Percentiles rank a stretch among this genome's conserved stretches.
Conservation (phyloP, 2,888 invertebrate species). For the Cerceris rybyensis region DNA sequence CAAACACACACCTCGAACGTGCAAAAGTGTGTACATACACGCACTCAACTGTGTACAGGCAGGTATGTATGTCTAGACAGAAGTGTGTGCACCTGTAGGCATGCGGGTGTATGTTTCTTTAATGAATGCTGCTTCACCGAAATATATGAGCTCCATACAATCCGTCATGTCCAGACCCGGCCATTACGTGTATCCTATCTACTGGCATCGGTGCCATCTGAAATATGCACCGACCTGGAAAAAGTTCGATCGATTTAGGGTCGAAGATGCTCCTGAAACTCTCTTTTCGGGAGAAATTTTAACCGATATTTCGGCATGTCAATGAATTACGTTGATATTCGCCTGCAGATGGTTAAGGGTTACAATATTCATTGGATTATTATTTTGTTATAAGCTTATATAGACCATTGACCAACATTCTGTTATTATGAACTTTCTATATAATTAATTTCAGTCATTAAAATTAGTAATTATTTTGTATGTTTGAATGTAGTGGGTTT, state of each 20-base stretch:
- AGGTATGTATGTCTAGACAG: not conserved
- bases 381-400: no score
- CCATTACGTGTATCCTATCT: constrained; percentile 58
- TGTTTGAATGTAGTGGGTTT: no score
- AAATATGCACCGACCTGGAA: constrained; percentile 60
- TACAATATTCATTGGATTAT: no score
- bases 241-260: constrained; percentile 53
- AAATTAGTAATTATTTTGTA: no score
- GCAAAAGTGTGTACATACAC: not conserved
- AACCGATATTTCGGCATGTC: constrained; percentile 25
- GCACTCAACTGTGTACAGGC: not conserved
- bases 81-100: not conserved
- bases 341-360: constrained; percentile 18
- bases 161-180: constrained; percentile 51
- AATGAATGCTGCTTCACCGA: constrained; percentile 53
- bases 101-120: constrained; percentile 43
- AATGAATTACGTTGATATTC: constrained; percentile 6
- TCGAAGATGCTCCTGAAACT: constrained; percentile 35
- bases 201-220: constrained; percentile 58
- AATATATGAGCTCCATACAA: constrained; percentile 32
- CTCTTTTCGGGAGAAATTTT: constrained; percentile 30
- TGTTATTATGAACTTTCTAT: no score
- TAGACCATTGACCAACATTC: no score
- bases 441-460: no score
- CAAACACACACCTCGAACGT: constrained; percentile 14